phyloP scores from a whole-genome alignment of 2,888 invertebrate species.

The Vannuccia rotundouncinata region DNA sequence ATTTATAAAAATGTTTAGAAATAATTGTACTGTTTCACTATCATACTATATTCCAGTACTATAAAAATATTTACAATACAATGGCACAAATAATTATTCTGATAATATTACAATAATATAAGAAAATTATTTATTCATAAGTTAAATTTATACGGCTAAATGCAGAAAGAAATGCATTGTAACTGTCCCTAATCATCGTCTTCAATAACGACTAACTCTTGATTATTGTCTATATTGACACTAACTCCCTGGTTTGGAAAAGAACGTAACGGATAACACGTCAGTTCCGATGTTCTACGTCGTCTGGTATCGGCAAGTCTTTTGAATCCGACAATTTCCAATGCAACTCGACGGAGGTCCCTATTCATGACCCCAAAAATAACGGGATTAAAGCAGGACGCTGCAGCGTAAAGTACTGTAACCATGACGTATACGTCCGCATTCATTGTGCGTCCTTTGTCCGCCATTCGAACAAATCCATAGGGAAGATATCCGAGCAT shows the following conservation, averaged over 20 bases:
- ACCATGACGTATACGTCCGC: slow-evolving; percentile 53
- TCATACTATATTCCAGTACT: too few relatives aligned
- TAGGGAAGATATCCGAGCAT: slow-evolving; percentile 53
- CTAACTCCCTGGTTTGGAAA: neutral
- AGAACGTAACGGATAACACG: neutral
- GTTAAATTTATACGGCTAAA: too few relatives aligned
- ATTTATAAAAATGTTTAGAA: too few relatives aligned
- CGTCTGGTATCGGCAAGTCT: neutral
- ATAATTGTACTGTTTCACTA: too few relatives aligned
- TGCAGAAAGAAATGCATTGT: too few relatives aligned
- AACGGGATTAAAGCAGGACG: slow-evolving; percentile 51
- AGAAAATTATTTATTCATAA: too few relatives aligned
- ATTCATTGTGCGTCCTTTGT: slow-evolving; percentile 46
- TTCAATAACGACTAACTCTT: too few relatives aligned
- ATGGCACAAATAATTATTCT: too few relatives aligned
- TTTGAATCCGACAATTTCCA: neutral
- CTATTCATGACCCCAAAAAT: slow-evolving; percentile 53
- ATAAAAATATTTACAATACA: too few relatives aligned
- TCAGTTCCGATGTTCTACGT: neutral
- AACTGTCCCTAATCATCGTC: too few relatives aligned
- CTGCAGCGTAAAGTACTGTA: slow-evolving; percentile 51
- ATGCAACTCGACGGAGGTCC: neutral
- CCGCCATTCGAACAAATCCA: slow-evolving; percentile 50
- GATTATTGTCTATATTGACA: too few relatives aligned
- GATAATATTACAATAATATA: too few relatives aligned